Evolutionary conservation across 1,140 invertebrate genomes (phyloP), one percentile per base, ranked within the genome.

Genomic region (Bemisia tabaci): DNA sequence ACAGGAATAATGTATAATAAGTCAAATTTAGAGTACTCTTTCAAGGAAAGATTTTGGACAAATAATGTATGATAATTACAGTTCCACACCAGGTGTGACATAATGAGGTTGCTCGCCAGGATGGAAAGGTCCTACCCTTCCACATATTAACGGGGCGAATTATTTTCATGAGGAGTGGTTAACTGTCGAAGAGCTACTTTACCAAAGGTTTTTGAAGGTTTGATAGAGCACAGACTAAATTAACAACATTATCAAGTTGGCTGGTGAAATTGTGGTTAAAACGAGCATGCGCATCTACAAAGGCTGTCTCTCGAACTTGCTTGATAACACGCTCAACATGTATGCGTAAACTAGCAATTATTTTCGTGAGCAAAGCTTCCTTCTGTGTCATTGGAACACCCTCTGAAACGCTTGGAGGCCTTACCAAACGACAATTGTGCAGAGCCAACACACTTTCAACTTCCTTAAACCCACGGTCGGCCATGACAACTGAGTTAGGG

Each of bases 391-490:
- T 64, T 33, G 72, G 72, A 2, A 24, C 64, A 66, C 61, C 65
- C 39, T 63, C 17, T 63, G 5, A 26, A 65, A 78, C 76, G 74
- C 73, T 77, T 65, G 78, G 75, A n/a, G 77, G 76, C 63, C 76
- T 67, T 62, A 78, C 65, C 62, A 79, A 65, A 39, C 67, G 60
- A 60, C 74, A 72, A 23, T 73, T 70, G 22, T 73, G 73, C 63
- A 24, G 58, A 22, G 58, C 23, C 26, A 76, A 64, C 59, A 74
- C 64, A 61, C 64, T 9, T 27, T 67, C 69, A 60, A 78, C 73
- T 26, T 74, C 70, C 73, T 79, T 78, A 65, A 75, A 78, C n/a
- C 73, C 75, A 62, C 74, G 70, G 70, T 77, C 76, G 63, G 77
- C 76, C 73, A 77, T 74, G 9, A 78, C 69, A 61, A 33, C 26